A percentile compares a stretch with the other conserved stretches of the same genome.
These are phyloP conservation scores for Heliangelus exortis DNA, from an alignment of 2,797 vertebrate genomes.

Conservation along the genomic window DNA sequence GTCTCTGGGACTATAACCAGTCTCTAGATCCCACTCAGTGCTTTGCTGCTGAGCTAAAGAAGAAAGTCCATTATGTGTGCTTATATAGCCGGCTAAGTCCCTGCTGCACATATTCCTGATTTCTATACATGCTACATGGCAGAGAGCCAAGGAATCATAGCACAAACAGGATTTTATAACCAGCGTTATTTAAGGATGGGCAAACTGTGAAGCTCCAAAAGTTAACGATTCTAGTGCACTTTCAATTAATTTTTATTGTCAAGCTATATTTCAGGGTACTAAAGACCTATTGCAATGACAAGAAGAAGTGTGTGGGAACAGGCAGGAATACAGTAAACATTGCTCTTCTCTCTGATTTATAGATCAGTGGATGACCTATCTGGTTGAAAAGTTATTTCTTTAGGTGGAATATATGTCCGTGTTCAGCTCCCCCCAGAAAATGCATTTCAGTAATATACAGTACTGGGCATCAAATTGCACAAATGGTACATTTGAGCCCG, in stretches of 20 bases:
- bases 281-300: conserved; percentile 54
- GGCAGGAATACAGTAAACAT: neutral
- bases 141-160: conserved; percentile 8
- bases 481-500: neutral
- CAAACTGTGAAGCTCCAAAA: conserved; percentile 53
- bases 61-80: neutral
- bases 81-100: neutral
- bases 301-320: conserved; percentile 45
- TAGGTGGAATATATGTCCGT: neutral
- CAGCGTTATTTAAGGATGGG: conserved; percentile 53
- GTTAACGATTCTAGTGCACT: conserved; percentile 49
- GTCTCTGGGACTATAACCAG: conserved; percentile 28
- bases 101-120: conserved; percentile 39
- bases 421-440: neutral
- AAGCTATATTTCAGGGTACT: conserved; percentile 55
- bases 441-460: neutral
- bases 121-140: conserved; percentile 34
- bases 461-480: neutral
- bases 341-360: conserved; percentile 13
- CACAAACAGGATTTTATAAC: conserved; percentile 59
- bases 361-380: neutral
- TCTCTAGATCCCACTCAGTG: conserved; percentile 47
- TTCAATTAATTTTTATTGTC: conserved; percentile 70
- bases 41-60: conserved; percentile 46
- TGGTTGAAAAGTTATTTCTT: neutral